Percentiles rank a stretch among this genome's conserved stretches.
phyloP scores from a whole-genome alignment of 2,888 invertebrate genomes.

The Limnephilus lunatus region DNA sequence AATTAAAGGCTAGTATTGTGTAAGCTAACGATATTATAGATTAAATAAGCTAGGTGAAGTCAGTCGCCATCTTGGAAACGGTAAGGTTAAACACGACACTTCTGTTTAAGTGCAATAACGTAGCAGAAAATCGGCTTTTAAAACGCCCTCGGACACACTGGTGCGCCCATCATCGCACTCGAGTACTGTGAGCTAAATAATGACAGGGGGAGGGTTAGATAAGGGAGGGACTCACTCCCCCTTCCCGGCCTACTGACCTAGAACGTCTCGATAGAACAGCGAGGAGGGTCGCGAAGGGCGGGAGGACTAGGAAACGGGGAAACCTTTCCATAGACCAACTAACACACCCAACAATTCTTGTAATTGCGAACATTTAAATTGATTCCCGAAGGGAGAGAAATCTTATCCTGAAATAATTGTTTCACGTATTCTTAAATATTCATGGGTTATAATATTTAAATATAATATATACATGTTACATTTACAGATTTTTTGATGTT shows the following conservation, averaged over 20 bases:
- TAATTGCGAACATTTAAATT: conserved; percentile 36
- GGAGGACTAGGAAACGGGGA: conserved; percentile 2
- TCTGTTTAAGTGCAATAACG: not conserved
- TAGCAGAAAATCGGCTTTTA: not conserved
- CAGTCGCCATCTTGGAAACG: no score
- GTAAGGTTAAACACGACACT: not conserved
- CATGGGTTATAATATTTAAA: not conserved
- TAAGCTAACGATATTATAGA: not conserved
- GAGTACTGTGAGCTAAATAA: conserved; percentile 49
- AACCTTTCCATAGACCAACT: conserved; percentile 21
- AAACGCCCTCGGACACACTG: not conserved
- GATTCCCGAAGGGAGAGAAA: not conserved
- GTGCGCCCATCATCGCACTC: conserved; percentile 37
- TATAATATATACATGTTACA: no score
- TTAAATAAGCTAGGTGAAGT: not conserved
- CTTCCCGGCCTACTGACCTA: conserved; percentile 59
- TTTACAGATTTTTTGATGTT: not conserved
- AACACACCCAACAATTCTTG: conserved; percentile 10
- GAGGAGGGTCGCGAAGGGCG: not conserved
- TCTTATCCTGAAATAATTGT: not conserved
- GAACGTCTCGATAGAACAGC: conserved; percentile 49
- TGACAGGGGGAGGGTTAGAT: conserved; percentile 37
- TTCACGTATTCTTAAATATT: not conserved
- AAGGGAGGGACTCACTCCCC: conserved; percentile 48
- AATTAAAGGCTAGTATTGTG: no score